phyloP scores from a whole-genome alignment of 1,140 invertebrate species.

The Zaprionus capensis region DNA sequence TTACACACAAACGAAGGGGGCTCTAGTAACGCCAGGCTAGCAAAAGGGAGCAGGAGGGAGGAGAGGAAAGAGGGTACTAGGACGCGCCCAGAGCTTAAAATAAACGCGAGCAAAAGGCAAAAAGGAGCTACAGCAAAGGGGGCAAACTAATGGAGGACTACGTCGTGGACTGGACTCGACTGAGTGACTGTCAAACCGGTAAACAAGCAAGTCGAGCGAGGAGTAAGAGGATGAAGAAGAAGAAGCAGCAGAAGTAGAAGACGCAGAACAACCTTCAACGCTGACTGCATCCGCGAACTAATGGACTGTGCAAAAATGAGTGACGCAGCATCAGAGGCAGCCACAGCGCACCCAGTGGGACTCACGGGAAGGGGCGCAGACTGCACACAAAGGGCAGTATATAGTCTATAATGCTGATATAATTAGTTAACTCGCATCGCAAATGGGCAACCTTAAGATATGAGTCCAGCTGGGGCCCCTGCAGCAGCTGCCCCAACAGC shows the following conservation, averaged over 20 bases:
- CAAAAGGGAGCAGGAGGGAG: not conserved
- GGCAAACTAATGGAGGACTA: slow-evolving; percentile 65
- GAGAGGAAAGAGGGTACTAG: slow-evolving; percentile 31
- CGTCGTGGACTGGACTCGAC: slow-evolving; percentile 19
- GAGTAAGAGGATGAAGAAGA: not conserved
- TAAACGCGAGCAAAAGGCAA: slow-evolving; percentile 52
- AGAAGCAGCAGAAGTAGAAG: slow-evolving; percentile 12
- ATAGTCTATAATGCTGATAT: not conserved
- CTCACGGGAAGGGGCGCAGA: not conserved
- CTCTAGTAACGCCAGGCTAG: slow-evolving; percentile 1
- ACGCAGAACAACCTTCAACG: slow-evolving; percentile 67
- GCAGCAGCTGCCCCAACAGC: not conserved
- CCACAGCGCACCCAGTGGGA: slow-evolving; percentile 15
- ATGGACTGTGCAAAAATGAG: slow-evolving; percentile 81
- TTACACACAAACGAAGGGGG: slow-evolving; percentile 61
- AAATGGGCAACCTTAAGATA: not conserved
- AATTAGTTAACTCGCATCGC: not conserved
- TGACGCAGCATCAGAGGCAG: slow-evolving; percentile 70
- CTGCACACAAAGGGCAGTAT: not conserved
- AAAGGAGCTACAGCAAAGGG: slow-evolving; percentile 38
- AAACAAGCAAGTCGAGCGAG: slow-evolving; percentile 32
- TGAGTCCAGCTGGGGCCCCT: not conserved
- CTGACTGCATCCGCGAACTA: slow-evolving; percentile 77
- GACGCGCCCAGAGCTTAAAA: slow-evolving; percentile 71
- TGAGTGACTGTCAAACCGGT: slow-evolving; percentile 79